Evolutionary conservation across 1,140 invertebrate genomes (phyloP), one percentile per base, ranked within the genome.

Genomic region (Plectrocnemia conspersa): DNA sequence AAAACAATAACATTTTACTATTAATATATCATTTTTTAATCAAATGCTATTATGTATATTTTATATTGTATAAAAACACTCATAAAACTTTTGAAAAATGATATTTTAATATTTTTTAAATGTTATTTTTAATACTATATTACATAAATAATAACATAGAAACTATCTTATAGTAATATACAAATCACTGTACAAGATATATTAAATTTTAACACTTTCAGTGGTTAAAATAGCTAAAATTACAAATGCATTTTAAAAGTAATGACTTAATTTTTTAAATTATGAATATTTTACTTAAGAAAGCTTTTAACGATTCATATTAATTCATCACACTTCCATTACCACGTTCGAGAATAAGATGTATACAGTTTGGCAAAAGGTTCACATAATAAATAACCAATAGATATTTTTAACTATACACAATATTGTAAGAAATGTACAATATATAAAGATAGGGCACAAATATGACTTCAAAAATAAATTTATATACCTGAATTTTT

Each of bases 201-300:
- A 50, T 61, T 56, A 61, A 54, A 49, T 61, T 54, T 56, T 38
- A 35, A 38, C 18, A 45, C 54, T 50, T 55, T 59, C 42, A 59
- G 52, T 55, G 32, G 48, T 59, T 27, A 59, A 53, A 44, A 19
- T 50, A 53, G 36, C 45, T 56, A 56, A 50, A 61, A 61, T 38
- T 61, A 61, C 35, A 61, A 61, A 61, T 61, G 59, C 59, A 38
- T 41, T 61, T 61, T 54, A 56, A 41, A 56, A 54, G 56, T 56
- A 61, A 61, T 61, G 59, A 61, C 59, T 61, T 61, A 61, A 52
- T 56, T 47, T 55, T 46, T 59, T 54, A 59, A 42, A 33, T 48
- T 27, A 53, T 16, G 6, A 49, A n/a, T 44, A 44, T 3, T 6
- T 5, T 47, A 47, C n/a, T n/a, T n/a, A n/a, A n/a, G n/a, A n/a